Conservation (phyloP, 1,140 invertebrate genomes). For the Pseudomyrmex gracilis region DNA sequence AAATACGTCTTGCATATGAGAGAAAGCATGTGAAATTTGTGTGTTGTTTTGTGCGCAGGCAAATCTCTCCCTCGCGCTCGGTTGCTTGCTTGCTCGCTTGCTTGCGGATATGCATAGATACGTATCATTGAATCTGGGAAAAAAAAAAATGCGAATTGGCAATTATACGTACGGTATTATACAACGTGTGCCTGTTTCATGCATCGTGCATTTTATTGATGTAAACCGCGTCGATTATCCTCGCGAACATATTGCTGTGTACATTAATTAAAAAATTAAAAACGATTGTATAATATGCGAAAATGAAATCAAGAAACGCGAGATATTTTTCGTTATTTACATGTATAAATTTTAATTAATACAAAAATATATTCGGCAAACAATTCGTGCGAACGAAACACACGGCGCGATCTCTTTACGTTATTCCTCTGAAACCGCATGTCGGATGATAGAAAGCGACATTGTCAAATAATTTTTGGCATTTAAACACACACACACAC, state of each 20-base stretch:
- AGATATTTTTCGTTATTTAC: neutral
- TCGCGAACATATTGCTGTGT: neutral
- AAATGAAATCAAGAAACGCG: neutral
- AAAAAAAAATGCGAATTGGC: conserved; percentile 39
- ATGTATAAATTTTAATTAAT: neutral
- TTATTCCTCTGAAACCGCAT: too few relatives aligned
- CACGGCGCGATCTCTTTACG: too few relatives aligned
- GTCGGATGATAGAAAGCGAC: neutral
- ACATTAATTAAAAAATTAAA: conserved; percentile 23
- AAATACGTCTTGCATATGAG: conserved; percentile 51
- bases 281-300: neutral
- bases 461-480: conserved; percentile 59
- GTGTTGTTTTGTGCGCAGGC: conserved; percentile 15
- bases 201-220: conserved; percentile 13
- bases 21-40: conserved; percentile 51
- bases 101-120: conserved; percentile 29
- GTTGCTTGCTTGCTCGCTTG: neutral
- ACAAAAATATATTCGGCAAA: neutral
- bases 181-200: neutral
- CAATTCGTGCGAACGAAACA: too few relatives aligned
- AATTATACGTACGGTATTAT: neutral
- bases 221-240: neutral
- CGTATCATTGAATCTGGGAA: conserved; percentile 25
- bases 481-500: conserved; percentile 7
- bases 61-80: neutral